Percentiles rank a stretch among this genome's conserved stretches.
Conservation (phyloP, 2,113 vertebrate genomes). For the Scomber colias region DNA sequence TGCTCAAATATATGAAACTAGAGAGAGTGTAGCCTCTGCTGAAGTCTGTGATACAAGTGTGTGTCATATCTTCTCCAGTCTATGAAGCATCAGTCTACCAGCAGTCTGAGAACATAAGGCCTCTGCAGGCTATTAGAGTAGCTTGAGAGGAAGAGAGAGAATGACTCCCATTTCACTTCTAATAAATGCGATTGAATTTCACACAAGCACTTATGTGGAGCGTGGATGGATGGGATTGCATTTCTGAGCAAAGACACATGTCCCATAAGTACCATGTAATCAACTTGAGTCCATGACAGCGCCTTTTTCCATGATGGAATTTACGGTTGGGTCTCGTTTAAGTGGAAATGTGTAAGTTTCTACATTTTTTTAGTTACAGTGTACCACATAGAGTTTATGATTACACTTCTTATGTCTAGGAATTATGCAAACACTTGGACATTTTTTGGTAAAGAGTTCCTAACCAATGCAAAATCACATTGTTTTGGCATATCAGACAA, state of each 20-base stretch:
- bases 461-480: background rate
- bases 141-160: conserved; percentile 53
- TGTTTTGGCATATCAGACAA: background rate
- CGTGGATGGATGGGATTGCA: conserved; percentile 61
- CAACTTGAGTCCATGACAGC: conserved; percentile 60
- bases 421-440: background rate
- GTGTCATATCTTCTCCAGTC: background rate
- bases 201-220: conserved; percentile 68
- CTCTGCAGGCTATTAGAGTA: conserved; percentile 54
- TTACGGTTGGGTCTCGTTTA: conserved; percentile 38
- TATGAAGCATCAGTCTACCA: conserved; percentile 34
- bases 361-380: background rate
- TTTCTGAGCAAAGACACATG: conserved; percentile 68
- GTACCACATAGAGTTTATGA: background rate
- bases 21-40: background rate
- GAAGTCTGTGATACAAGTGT: conserved; percentile 9
- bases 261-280: conserved; percentile 73
- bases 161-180: conserved; percentile 69
- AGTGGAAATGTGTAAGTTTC: conserved; percentile 37
- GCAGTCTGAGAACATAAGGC: conserved; percentile 35
- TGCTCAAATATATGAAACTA: conserved; percentile 18
- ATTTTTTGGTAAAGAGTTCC: background rate
- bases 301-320: conserved; percentile 58
- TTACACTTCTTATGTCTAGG: background rate
- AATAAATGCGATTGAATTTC: conserved; percentile 76